Conservation (phyloP, 2,888 invertebrate genomes). For the Lysandra bellargus region DNA sequence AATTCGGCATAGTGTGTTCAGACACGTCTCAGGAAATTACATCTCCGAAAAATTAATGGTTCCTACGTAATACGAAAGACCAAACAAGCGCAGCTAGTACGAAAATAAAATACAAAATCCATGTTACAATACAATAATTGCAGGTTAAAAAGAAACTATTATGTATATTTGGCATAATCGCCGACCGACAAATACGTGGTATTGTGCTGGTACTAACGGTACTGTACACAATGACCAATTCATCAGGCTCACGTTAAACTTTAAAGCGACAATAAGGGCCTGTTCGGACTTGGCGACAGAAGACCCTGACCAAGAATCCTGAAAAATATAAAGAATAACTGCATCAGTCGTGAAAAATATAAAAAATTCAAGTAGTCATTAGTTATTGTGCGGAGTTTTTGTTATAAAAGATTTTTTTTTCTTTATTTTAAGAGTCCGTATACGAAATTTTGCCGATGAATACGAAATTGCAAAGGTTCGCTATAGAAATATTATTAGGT, state of each 20-base stretch:
- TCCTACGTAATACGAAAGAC: too few relatives aligned
- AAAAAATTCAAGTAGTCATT: not conserved
- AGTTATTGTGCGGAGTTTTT: not conserved
- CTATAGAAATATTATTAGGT: too few relatives aligned
- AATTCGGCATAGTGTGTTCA: too few relatives aligned
- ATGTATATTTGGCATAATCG: not conserved
- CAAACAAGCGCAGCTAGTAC: not conserved
- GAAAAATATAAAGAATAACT: too few relatives aligned
- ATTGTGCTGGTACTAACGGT: not conserved
- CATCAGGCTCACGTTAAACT: conserved; percentile 6
- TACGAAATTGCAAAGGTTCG: too few relatives aligned
- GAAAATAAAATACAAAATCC: not conserved
- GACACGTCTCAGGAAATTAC: too few relatives aligned
- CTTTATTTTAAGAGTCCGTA: too few relatives aligned
- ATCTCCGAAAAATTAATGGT: too few relatives aligned
- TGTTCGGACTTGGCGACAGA: not conserved
- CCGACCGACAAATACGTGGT: conserved; percentile 1
- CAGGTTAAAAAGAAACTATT: not conserved
- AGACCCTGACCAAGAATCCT: not conserved
- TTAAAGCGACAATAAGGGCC: not conserved
- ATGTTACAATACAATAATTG: not conserved
- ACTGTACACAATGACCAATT: conserved; percentile 23
- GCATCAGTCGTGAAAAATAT: too few relatives aligned
- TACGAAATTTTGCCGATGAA: too few relatives aligned
- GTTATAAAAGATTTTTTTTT: too few relatives aligned